Conservation (phyloP, 30 jellyfish, hydroid and myxozoan species). For the Cassiopea andromeda region DNA sequence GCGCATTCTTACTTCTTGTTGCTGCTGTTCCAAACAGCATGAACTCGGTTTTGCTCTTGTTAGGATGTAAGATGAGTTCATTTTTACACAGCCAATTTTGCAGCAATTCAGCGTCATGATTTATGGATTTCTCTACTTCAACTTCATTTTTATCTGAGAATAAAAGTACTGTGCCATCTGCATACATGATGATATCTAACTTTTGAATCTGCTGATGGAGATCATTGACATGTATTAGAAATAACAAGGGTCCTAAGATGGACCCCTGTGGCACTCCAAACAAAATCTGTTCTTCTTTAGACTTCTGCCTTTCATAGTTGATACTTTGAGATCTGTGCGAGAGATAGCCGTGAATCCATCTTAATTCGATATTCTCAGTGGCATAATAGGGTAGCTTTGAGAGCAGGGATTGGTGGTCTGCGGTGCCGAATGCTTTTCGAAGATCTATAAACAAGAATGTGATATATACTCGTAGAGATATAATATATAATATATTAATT, state of each 20-base stretch:
- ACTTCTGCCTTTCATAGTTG: neutral
- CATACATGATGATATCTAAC: slow-evolving; percentile 51
- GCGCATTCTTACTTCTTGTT: too few species aligned
- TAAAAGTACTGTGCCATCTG: slow-evolving; percentile 60
- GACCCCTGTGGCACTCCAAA: slow-evolving; percentile 19
- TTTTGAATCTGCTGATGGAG: slow-evolving; percentile 26
- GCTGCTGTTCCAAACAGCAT: neutral
- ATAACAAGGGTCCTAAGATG: slow-evolving; percentile 12
- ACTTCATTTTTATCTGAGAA: slow-evolving; percentile 44
- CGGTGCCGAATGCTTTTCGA: neutral
- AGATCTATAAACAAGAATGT: slow-evolving; percentile 11
- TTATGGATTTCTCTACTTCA: slow-evolving; percentile 54
- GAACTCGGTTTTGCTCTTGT: slow-evolving; percentile 1
- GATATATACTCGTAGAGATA: too few species aligned
- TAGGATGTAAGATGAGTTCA: slow-evolving; percentile 30
- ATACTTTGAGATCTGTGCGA: slow-evolving; percentile 18
- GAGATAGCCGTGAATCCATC: neutral
- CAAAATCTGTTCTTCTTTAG: neutral
- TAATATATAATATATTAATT: too few species aligned
- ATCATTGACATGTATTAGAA: slow-evolving; percentile 40
- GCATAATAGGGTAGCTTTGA: slow-evolving; percentile 22
- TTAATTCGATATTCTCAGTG: neutral
- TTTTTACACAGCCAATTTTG: slow-evolving; percentile 42
- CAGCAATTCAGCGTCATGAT: slow-evolving; percentile 45
- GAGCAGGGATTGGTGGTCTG: neutral